These are phyloP conservation scores for Pissodes strobi DNA, from an alignment of 1,140 invertebrate genomes.

Conservation along the genomic window DNA sequence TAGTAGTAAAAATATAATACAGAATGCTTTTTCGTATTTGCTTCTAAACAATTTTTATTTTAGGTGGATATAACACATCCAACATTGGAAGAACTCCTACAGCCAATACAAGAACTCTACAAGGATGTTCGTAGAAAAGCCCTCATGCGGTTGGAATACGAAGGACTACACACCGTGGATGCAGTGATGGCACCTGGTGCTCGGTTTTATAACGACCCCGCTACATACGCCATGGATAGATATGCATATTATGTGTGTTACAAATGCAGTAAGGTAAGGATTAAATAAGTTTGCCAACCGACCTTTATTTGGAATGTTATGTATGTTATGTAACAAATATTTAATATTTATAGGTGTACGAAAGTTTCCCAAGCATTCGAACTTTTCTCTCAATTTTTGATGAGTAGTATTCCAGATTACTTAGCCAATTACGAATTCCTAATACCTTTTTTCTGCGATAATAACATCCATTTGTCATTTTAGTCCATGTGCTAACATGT, in stretches of 20 bases:
- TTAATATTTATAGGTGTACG: too few relatives aligned
- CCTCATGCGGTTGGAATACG: slow-evolving; percentile 94
- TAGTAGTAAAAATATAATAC: too few relatives aligned
- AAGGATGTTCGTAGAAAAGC: slow-evolving; percentile 94
- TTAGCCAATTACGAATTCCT: too few relatives aligned
- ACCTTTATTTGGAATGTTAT: not conserved
- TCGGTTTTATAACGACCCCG: slow-evolving; percentile 78
- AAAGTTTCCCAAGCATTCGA: too few relatives aligned
- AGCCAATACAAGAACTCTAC: slow-evolving; percentile 78
- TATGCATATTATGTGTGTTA: slow-evolving; percentile 99
- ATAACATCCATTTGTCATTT: too few relatives aligned
- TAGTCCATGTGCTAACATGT: too few relatives aligned
- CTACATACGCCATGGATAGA: slow-evolving; percentile 91
- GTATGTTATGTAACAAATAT: too few relatives aligned
- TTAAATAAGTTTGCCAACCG: not conserved
- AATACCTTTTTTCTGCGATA: too few relatives aligned
- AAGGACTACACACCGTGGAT: slow-evolving; percentile 81
- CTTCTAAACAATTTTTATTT: not conserved
- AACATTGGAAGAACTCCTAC: slow-evolving; percentile 75
- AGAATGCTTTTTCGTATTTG: too few relatives aligned
- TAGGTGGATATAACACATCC: slow-evolving; percentile 82
- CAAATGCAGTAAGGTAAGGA: slow-evolving; percentile 90
- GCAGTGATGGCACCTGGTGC: slow-evolving; percentile 71
- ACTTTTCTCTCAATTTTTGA: too few relatives aligned
- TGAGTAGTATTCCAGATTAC: too few relatives aligned